A percentile compares a stretch with the other conserved stretches of the same genome.
Conservation (phyloP, 2,113 vertebrate species). For the Acrocephalus arundinaceus region DNA sequence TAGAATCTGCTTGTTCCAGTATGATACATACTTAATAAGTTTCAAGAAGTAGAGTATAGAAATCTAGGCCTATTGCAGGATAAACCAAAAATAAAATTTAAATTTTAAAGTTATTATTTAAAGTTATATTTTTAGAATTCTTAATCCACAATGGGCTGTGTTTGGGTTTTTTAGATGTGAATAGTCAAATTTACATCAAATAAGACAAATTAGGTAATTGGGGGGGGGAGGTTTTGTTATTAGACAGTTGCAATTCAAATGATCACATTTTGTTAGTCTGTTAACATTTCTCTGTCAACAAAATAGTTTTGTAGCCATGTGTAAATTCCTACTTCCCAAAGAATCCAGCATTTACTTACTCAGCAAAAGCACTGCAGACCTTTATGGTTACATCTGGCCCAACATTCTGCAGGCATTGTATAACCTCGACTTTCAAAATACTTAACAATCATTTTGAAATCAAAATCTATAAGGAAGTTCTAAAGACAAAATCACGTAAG, state of each 20-base stretch:
- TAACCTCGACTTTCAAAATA: neutral
- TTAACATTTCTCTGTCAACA: neutral
- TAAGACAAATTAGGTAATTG: neutral
- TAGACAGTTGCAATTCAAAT: neutral
- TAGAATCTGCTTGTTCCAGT: neutral
- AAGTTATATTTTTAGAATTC: neutral
- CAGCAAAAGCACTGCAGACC: neutral
- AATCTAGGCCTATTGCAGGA: neutral
- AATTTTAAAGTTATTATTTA: neutral
- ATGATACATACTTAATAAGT: neutral
- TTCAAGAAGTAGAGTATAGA: neutral
- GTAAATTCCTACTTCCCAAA: neutral
- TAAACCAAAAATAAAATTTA: neutral
- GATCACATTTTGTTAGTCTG: neutral
- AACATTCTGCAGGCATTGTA: neutral
- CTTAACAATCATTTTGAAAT: neutral
- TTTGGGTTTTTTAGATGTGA: neutral
- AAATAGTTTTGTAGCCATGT: neutral
- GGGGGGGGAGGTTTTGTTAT: neutral
- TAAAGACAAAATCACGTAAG: neutral
- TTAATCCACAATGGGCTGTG: neutral
- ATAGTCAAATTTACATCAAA: neutral
- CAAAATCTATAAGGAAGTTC: neutral
- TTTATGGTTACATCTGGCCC: neutral
- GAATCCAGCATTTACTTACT: neutral